Evolutionary conservation across 2,797 vertebrate species (phyloP).

Genomic region (Tragopan temminckii): DNA sequence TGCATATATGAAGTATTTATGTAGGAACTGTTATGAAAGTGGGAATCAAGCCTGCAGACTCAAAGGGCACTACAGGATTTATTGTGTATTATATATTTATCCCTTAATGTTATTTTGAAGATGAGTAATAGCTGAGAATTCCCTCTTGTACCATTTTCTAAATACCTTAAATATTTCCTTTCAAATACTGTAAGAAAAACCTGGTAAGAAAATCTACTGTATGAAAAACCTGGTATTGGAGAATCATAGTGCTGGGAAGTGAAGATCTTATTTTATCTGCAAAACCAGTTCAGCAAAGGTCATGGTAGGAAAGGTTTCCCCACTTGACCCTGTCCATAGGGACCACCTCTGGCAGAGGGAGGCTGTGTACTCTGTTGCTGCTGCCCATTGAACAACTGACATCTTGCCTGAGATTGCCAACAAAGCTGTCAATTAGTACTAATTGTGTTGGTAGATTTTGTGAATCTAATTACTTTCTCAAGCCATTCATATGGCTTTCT

Average conservation of each 20-base stretch:
- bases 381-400: neutral
- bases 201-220: neutral
- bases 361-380: accelerated
- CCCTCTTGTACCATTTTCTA: neutral
- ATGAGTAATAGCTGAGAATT: neutral
- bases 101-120: neutral
- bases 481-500: neutral
- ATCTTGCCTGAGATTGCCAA: neutral
- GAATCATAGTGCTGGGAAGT: neutral
- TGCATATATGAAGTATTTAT: neutral
- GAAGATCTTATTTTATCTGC: neutral
- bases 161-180: neutral
- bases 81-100: neutral
- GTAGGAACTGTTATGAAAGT: neutral
- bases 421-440: neutral
- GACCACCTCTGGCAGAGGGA: neutral
- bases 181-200: neutral
- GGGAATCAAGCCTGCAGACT: neutral
- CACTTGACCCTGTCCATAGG: neutral
- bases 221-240: neutral
- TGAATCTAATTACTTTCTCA: neutral
- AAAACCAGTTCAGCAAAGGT: neutral
- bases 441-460: neutral
- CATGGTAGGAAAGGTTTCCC: accelerated
- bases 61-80: neutral